Evolutionary conservation across 1,140 invertebrate genomes (phyloP).

Genomic region (Drosophila sp.): DNA sequence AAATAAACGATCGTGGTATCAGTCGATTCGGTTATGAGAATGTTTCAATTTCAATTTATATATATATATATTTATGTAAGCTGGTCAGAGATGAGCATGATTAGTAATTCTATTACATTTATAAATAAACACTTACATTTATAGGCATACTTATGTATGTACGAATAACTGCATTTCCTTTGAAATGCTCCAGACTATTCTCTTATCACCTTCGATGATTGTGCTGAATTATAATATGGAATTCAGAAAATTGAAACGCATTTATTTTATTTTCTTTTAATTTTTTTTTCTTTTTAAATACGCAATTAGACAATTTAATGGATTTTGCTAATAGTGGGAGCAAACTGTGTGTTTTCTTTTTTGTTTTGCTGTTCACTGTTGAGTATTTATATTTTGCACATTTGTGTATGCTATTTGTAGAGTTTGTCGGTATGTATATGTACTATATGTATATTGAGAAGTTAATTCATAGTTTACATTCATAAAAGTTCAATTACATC

Average conservation of each 20-base stretch:
- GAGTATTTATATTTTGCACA: conserved; percentile 62
- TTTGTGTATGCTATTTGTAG: conserved; percentile 32
- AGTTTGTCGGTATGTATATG: conserved; percentile 44
- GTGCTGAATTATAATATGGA: no score
- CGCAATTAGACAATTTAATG: conserved; percentile 79
- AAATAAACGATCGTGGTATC: no score
- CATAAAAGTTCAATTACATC: conserved; percentile 82
- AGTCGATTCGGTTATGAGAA: no score
- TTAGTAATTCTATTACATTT: no score
- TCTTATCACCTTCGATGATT: no score
- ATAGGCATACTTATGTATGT: no score
- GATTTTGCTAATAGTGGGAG: conserved; percentile 73
- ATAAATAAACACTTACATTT: no score
- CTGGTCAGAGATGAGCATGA: no score
- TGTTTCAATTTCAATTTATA: no score
- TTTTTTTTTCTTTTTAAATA: conserved; percentile 71
- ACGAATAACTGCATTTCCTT: no score
- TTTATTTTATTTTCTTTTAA: conserved; percentile 28
- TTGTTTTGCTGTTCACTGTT: conserved; percentile 38
- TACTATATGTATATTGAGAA: conserved; percentile 73
- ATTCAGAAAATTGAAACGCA: conserved; percentile 1
- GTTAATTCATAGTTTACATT: conserved; percentile 80
- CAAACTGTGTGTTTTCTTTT: conserved; percentile 52
- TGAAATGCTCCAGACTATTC: no score
- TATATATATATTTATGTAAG: no score